These are phyloP conservation scores for Apamea anceps DNA, from an alignment of 2,888 invertebrate genomes.

Conservation along the genomic window DNA sequence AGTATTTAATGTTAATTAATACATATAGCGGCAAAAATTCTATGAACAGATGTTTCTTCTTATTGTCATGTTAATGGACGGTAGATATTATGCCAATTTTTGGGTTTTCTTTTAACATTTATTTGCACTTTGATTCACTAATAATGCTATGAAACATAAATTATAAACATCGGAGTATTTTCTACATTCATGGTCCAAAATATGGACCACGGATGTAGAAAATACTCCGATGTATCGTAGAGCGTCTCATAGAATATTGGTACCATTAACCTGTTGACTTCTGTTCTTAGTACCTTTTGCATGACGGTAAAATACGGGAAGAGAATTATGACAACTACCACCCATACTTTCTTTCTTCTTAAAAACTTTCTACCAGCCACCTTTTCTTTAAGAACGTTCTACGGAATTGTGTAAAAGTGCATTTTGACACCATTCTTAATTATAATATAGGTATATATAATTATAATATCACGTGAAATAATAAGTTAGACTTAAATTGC, in stretches of 20 bases:
- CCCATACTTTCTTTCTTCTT: too few relatives aligned
- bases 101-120: background rate
- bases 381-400: background rate
- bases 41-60: conserved; percentile 37
- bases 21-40: conserved; percentile 22
- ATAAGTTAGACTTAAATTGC: background rate
- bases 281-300: background rate
- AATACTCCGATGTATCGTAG: too few relatives aligned
- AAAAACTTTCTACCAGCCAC: background rate
- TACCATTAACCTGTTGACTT: background rate
- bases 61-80: conserved; percentile 38
- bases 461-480: background rate
- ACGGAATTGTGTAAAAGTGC: background rate
- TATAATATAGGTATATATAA: too few relatives aligned
- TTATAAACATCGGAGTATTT: background rate
- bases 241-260: background rate
- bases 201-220: too few relatives aligned
- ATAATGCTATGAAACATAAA: background rate
- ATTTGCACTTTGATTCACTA: conserved; percentile 25
- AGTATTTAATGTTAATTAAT: conserved; percentile 24
- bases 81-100: conserved; percentile 7
- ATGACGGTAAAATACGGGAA: background rate
- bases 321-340: background rate
- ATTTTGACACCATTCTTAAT: background rate
- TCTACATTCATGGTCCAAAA: too few relatives aligned